phyloP scores from a whole-genome alignment of 2,888 invertebrate species.

The Perdita meconis region DNA sequence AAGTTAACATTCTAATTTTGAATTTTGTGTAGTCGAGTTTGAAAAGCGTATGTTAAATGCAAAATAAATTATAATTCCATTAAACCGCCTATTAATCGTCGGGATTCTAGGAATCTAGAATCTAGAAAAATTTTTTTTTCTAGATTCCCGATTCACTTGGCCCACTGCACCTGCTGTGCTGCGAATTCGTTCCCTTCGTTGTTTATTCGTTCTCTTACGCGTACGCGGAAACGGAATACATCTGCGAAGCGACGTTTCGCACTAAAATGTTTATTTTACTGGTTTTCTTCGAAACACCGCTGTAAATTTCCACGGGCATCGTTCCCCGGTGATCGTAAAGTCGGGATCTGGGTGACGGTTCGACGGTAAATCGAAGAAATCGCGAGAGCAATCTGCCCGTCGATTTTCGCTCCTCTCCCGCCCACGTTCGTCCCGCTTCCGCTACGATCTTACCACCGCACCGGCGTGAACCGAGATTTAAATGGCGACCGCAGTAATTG shows the following conservation, averaged over 20 bases:
- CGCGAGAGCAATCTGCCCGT: conserved; percentile 60
- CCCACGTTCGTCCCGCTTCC: conserved; percentile 42
- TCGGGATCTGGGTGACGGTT: conserved; percentile 32
- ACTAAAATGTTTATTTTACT: conserved; percentile 53
- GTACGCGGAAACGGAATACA: not conserved
- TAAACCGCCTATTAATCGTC: too few relatives aligned
- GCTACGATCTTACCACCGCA: too few relatives aligned
- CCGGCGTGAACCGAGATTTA: conserved; percentile 40
- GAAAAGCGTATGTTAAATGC: too few relatives aligned
- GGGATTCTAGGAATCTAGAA: too few relatives aligned
- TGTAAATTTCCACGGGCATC: conserved; percentile 49
- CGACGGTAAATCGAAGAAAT: conserved; percentile 49
- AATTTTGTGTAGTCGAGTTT: too few relatives aligned
- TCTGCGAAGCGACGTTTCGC: conserved; percentile 9
- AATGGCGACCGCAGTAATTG: conserved; percentile 54
- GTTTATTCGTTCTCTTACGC: too few relatives aligned
- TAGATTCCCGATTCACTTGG: too few relatives aligned
- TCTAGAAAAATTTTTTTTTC: too few relatives aligned
- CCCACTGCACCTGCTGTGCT: too few relatives aligned
- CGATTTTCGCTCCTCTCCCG: conserved; percentile 54
- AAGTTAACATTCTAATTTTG: too few relatives aligned
- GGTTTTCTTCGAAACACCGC: conserved; percentile 14
- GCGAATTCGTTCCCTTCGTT: not conserved
- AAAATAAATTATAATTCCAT: too few relatives aligned
- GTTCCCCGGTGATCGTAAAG: conserved; percentile 48